Evolutionary conservation across 2,797 vertebrate species (phyloP).

Genomic region (Spinus pinus): DNA sequence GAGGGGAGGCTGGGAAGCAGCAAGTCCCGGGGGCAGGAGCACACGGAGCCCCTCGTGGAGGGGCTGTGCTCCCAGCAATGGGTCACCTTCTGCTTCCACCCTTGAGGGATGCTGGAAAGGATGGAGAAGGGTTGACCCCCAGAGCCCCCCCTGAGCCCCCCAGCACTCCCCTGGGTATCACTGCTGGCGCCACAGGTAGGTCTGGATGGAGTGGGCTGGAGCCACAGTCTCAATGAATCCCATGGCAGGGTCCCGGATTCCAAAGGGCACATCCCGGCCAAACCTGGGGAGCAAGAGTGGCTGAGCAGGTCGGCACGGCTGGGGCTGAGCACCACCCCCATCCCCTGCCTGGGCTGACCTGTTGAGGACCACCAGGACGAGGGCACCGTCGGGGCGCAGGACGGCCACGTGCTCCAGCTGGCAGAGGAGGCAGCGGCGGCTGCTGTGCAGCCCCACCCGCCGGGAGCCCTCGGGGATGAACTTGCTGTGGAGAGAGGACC

Average conservation of each 20-base stretch:
- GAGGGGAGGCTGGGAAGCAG: neutral
- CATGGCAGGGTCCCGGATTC: conserved; percentile 79
- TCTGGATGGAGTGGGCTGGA: conserved; percentile 83
- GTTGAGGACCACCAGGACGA: conserved; percentile 85
- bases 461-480: conserved; percentile 89
- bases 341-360: conserved; percentile 71
- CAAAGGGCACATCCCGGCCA: conserved; percentile 74
- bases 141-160: accelerated
- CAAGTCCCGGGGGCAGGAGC: neutral
- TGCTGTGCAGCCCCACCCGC: conserved; percentile 81
- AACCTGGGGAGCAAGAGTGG: conserved; percentile 63
- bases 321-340: accelerated
- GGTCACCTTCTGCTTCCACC: neutral
- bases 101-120: neutral
- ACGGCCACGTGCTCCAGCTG: conserved; percentile 81
- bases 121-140: neutral
- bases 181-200: conserved; percentile 80
- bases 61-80: accelerated
- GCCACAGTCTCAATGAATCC: conserved; percentile 81
- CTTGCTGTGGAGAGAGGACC: conserved; percentile 73
- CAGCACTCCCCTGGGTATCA: neutral
- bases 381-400: conserved; percentile 79
- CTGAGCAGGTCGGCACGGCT: accelerated
- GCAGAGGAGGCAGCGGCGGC: conserved; percentile 15
- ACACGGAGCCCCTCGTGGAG: accelerated